These are phyloP conservation scores for Cynaeus angustus DNA, from an alignment of 2,888 invertebrate species.

Conservation along the genomic window DNA sequence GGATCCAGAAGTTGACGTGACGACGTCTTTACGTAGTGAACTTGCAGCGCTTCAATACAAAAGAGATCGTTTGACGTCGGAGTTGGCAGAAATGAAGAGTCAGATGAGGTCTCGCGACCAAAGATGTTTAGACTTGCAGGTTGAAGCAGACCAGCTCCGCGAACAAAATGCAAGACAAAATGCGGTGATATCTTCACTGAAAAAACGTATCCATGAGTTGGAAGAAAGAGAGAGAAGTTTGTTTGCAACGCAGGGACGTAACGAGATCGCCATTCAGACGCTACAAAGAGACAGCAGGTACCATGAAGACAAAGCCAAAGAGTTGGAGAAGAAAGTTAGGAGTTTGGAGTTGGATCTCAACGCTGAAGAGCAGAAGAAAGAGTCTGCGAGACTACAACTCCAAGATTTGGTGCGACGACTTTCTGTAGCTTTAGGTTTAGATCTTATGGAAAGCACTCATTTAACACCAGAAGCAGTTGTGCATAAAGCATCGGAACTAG, in stretches of 20 bases:
- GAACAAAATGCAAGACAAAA: conserved; percentile 90
- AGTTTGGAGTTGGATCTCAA: conserved; percentile 82
- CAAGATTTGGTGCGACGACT: conserved; percentile 84
- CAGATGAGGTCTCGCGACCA: conserved; percentile 82
- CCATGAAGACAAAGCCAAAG: conserved; percentile 85
- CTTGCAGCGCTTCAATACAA: conserved; percentile 89
- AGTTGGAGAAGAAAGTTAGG: conserved; percentile 83
- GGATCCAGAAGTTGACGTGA: conserved; percentile 76
- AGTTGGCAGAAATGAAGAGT: conserved; percentile 79
- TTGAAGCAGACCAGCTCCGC: conserved; percentile 85
- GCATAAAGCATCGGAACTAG: conserved; percentile 85
- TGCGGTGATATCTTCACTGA: conserved; percentile 85
- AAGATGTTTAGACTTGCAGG: conserved; percentile 83
- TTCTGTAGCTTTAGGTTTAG: conserved; percentile 82
- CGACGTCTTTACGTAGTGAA: conserved; percentile 87
- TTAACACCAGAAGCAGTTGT: conserved; percentile 82
- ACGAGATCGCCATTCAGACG: conserved; percentile 83
- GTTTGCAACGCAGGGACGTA: conserved; percentile 76
- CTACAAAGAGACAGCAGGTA: conserved; percentile 78
- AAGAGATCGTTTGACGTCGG: conserved; percentile 84
- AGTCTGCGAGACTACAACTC: conserved; percentile 78
- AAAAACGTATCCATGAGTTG: conserved; percentile 84
- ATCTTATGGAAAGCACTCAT: conserved; percentile 80
- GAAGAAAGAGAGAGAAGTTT: conserved; percentile 85
- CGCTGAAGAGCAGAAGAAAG: conserved; percentile 84